A percentile compares a stretch with the other conserved stretches of the same genome.
Conservation (phyloP, 2,888 invertebrate species). For the Tenthredo notha region DNA sequence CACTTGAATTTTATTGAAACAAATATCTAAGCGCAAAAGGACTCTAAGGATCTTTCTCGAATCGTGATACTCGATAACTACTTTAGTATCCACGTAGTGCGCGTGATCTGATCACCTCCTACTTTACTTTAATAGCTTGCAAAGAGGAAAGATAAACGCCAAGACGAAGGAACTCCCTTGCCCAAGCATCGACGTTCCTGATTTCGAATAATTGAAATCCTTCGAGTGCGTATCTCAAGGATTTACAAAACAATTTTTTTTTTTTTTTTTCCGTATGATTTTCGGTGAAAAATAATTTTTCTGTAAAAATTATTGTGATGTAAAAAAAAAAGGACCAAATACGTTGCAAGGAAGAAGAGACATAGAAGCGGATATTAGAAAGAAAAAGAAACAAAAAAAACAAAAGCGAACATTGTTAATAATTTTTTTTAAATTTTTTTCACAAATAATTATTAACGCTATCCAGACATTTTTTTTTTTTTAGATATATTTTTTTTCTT, state of each 20-base stretch:
- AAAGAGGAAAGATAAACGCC: not conserved
- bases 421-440: not conserved
- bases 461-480: not conserved
- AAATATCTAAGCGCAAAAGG: not conserved
- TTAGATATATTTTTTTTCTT: not conserved
- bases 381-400: not conserved
- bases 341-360: no score
- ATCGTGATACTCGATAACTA: not conserved
- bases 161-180: slow-evolving; percentile 66
- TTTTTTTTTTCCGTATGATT: not conserved
- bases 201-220: slow-evolving; percentile 69
- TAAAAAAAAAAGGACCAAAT: not conserved
- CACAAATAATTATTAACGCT: not conserved
- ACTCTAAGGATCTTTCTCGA: not conserved
- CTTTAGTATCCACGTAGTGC: not conserved
- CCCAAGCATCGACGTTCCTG: slow-evolving; percentile 75
- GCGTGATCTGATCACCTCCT: slow-evolving; percentile 14
- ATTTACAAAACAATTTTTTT: not conserved
- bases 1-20: not conserved
- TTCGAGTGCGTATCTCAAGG: slow-evolving; percentile 52
- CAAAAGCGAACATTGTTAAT: not conserved
- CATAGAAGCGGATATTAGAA: not conserved
- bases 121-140: not conserved
- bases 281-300: not conserved
- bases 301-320: no score